These are phyloP conservation scores for Vulpes vulpes DNA, from an alignment of 2,113 vertebrate species.

Conservation along the genomic window DNA sequence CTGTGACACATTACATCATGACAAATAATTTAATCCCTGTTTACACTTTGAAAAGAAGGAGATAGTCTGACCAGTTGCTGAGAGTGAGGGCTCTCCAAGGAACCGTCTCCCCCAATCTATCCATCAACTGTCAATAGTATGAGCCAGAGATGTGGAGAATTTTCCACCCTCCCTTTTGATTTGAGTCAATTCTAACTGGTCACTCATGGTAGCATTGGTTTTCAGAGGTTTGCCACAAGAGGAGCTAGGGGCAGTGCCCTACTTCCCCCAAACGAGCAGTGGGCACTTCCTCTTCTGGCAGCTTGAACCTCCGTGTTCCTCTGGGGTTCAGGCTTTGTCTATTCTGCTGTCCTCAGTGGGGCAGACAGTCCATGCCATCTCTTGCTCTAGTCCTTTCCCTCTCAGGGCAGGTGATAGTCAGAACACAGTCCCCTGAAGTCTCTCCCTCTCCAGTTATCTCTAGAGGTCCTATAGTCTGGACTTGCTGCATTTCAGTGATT, in stretches of 20 bases:
- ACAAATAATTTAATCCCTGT: not conserved
- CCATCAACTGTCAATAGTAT: not conserved
- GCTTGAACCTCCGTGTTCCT: not conserved
- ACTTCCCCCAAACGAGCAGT: not conserved
- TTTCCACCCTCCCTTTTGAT: not conserved
- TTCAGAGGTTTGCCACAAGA: not conserved
- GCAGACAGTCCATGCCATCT: accelerated
- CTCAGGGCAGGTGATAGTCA: not conserved
- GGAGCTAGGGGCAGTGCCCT: not conserved
- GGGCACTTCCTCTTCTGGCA: not conserved
- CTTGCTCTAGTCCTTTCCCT: not conserved
- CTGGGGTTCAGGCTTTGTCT: not conserved
- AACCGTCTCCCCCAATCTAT: not conserved
- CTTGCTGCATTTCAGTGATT: not conserved
- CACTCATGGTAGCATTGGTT: not conserved
- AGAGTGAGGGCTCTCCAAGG: not conserved
- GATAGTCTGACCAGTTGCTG: not conserved
- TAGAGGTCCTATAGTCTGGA: not conserved
- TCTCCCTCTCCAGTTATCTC: not conserved
- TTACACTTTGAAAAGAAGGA: not conserved
- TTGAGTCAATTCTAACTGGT: not conserved
- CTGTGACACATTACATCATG: not conserved
- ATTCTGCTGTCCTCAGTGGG: not conserved
- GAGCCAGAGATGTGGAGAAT: not conserved
- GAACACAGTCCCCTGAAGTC: not conserved